Evolutionary conservation across 2,113 vertebrate species (phyloP).

Genomic region (Dendrocopos noguchii): DNA sequence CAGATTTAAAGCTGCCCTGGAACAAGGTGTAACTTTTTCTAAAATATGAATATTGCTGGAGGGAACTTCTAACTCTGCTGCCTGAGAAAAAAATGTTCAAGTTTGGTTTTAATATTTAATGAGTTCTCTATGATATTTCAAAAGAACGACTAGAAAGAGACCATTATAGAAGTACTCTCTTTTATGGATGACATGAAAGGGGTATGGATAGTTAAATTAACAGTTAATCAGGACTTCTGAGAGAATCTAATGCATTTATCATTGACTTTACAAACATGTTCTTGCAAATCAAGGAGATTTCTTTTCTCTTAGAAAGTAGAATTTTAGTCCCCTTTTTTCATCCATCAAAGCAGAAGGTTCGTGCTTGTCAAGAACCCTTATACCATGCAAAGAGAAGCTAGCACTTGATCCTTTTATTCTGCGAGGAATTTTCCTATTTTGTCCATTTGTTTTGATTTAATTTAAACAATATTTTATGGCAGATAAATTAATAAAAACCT

Average conservation of each 20-base stretch:
- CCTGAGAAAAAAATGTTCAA: background rate
- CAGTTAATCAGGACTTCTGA: slow-evolving; percentile 57
- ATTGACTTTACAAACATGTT: slow-evolving; percentile 50
- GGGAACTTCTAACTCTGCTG: slow-evolving; percentile 10
- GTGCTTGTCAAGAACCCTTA: background rate
- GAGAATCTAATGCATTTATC: slow-evolving; percentile 50
- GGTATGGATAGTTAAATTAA: slow-evolving; percentile 34
- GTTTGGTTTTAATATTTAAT: slow-evolving; percentile 58
- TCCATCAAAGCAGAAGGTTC: background rate
- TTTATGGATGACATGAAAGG: slow-evolving; percentile 59
- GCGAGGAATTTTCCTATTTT: background rate
- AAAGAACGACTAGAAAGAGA: slow-evolving; percentile 37
- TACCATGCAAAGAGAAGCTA: background rate
- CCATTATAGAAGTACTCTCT: slow-evolving; percentile 29
- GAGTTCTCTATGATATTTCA: slow-evolving; percentile 37
- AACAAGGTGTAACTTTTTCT: background rate
- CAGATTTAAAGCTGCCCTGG: background rate
- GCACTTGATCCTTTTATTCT: background rate
- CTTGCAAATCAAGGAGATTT: background rate
- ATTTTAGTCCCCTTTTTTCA: background rate
- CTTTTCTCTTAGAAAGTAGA: background rate
- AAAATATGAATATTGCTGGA: slow-evolving; percentile 1
- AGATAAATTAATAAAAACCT: background rate
- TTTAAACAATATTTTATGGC: background rate
- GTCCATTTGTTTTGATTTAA: background rate